Evolutionary conservation across 2,113 vertebrate species (phyloP).

Genomic region (Tylochromis polylepis): DNA sequence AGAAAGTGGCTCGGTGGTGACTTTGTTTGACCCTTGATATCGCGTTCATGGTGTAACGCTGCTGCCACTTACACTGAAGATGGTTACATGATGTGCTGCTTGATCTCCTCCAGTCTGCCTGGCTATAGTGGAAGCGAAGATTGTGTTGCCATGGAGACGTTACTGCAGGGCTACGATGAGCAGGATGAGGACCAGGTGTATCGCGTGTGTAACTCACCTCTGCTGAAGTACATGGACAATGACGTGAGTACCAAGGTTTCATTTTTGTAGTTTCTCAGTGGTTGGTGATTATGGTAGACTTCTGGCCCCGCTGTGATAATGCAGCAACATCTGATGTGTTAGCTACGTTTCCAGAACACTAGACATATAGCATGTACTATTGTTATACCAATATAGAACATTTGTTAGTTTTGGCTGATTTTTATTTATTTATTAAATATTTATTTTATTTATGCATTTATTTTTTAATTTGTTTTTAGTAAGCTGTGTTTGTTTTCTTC

Average conservation of each 20-base stretch:
- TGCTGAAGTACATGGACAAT: slow-evolving; percentile 99
- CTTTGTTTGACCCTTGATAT: not conserved
- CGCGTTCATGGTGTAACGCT: not conserved
- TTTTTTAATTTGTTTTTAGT: no score
- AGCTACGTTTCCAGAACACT: not conserved
- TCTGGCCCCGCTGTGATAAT: not conserved
- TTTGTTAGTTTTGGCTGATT: no score
- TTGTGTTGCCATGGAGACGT: slow-evolving; percentile 85
- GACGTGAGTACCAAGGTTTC: slow-evolving; percentile 80
- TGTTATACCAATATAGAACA: no score
- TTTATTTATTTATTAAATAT: no score
- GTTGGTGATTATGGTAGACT: not conserved
- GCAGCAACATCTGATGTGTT: not conserved
- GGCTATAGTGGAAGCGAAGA: slow-evolving; percentile 95
- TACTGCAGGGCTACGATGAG: slow-evolving; percentile 92
- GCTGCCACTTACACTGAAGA: not conserved
- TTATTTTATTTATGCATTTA: not conserved
- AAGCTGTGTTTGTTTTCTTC: no score
- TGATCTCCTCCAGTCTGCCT: slow-evolving; percentile 79
- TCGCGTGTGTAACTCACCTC: slow-evolving; percentile 88
- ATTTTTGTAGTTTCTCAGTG: not conserved
- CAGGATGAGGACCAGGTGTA: slow-evolving; percentile 93
- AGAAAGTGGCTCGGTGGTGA: not conserved
- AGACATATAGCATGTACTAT: no score
- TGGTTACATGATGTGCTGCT: not conserved